Evolutionary conservation across 2,888 invertebrate genomes (phyloP).

Genomic region (Platyscelio sp.): DNA sequence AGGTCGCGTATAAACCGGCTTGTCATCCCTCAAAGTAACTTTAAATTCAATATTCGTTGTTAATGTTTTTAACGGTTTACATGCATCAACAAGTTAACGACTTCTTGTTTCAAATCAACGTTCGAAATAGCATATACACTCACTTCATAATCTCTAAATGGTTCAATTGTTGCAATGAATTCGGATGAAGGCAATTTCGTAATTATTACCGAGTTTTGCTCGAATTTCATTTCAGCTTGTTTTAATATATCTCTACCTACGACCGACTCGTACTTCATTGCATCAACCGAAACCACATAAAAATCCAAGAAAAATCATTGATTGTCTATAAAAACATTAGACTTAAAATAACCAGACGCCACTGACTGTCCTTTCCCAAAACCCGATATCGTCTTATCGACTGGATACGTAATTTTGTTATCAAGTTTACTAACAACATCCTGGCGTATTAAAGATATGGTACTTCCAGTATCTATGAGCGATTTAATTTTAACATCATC

Average conservation of each 20-base stretch:
- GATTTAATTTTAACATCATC: background rate
- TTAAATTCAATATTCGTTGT: background rate
- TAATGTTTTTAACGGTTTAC: constrained; percentile 1
- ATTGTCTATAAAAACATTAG: background rate
- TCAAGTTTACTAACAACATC: background rate
- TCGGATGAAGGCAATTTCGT: too few species aligned
- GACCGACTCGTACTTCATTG: background rate
- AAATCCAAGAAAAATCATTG: background rate
- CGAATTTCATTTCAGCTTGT: too few species aligned
- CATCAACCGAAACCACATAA: constrained; percentile 1
- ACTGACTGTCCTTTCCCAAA: constrained; percentile 28
- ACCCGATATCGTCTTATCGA: background rate
- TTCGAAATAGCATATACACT: background rate
- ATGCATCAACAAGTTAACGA: background rate
- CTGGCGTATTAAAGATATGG: constrained; percentile 7
- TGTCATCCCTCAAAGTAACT: constrained; percentile 1
- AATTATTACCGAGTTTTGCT: too few species aligned
- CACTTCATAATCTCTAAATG: background rate
- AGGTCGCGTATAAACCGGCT: constrained; percentile 13
- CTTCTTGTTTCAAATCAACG: background rate
- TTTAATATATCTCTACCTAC: constrained; percentile 30
- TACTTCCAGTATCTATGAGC: constrained; percentile 30
- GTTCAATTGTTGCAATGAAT: too few species aligned
- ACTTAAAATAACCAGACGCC: constrained; percentile 13
- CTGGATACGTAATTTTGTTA: background rate